Evolutionary conservation across 1,140 invertebrate genomes (phyloP), one percentile per base, ranked within the genome.

Genomic region (Pseudomyrmex dendroicus): DNA sequence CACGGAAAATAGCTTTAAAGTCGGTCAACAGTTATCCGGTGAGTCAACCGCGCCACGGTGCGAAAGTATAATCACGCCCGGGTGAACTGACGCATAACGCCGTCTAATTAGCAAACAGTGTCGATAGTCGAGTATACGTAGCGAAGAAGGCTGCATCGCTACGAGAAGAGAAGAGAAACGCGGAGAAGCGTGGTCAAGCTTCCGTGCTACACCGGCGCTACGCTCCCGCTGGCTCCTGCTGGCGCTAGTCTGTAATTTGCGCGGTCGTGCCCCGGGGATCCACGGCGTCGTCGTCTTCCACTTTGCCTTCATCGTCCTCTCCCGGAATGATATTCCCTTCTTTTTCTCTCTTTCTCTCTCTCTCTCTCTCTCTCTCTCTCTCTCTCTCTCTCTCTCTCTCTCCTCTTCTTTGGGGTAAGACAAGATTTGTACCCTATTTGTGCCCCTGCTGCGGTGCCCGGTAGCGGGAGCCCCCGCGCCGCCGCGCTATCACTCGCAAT

Each of bases 231-330:
- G 64, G 44, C 82, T 63, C 48, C 89, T 87, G 86, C 89, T 89
- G 84, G 80, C 67, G 73, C 86, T 86, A 86, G 90, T 88, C 92
- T 92, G 89, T 92, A 93, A 93, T 93, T 93, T 93, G 84, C 86
- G 91, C 91, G 90, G 89, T 91, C 87, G 89, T 89, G 90, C 90
- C 91, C 83, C 89, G 80, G 70, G 91, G 90, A 90, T 92, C 87
- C 74, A 84, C 85, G 66, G 61, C 66, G 85, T 61, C 66, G 67
- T 68, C 13, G 61, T 77, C 83, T 67, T 67, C 82, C 73, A 74
- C 83, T 46, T 64, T 35, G 52, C 66, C 74, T 61, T 83, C 85
- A 89, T 90, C 88, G 82, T 84, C 74, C 84, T 80, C 82, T 35
- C 35, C 73, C 84, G 74, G 87, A 92, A 91, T 91, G 88, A 88